Percentiles rank a stretch among this genome's conserved stretches.
Conservation (phyloP, 2,888 invertebrate genomes). For the Dolichomitus sp. region DNA sequence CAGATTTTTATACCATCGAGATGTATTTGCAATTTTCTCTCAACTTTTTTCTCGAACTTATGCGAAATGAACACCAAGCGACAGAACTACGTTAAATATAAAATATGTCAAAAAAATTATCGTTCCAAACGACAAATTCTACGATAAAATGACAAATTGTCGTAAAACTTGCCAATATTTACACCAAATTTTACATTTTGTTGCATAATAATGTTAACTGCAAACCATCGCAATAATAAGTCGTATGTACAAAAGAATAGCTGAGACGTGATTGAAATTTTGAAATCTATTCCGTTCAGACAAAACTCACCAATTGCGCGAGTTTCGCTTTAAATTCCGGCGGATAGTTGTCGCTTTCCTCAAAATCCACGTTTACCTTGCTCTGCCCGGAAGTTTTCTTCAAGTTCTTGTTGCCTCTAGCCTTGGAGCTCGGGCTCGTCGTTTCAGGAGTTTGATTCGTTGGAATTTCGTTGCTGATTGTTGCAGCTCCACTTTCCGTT, state of each 20-base stretch:
- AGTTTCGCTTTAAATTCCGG: conserved; percentile 82
- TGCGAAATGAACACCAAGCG: too few species aligned
- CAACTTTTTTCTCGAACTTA: too few species aligned
- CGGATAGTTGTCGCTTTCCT: conserved; percentile 83
- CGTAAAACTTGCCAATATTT: background rate
- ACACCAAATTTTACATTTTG: background rate
- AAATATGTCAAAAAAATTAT: too few species aligned
- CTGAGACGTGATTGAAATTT: conserved; percentile 12
- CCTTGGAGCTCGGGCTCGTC: conserved; percentile 30
- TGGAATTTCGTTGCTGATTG: conserved; percentile 73
- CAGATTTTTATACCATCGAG: too few species aligned
- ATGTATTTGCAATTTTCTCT: too few species aligned
- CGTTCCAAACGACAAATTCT: background rate
- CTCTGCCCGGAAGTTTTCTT: conserved; percentile 66
- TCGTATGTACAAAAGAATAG: background rate
- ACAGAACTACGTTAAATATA: too few species aligned
- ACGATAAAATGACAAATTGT: background rate
- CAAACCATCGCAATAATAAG: background rate
- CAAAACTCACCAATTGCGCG: conserved; percentile 81
- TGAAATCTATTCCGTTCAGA: background rate
- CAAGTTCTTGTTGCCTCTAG: conserved; percentile 76
- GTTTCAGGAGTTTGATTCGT: conserved; percentile 63
- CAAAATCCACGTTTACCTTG: conserved; percentile 65
- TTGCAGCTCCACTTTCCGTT: conserved; percentile 34
- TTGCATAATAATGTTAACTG: background rate